Evolutionary conservation across 2,888 invertebrate species (phyloP).

Genomic region (Rhagophthalmus giganteus): DNA sequence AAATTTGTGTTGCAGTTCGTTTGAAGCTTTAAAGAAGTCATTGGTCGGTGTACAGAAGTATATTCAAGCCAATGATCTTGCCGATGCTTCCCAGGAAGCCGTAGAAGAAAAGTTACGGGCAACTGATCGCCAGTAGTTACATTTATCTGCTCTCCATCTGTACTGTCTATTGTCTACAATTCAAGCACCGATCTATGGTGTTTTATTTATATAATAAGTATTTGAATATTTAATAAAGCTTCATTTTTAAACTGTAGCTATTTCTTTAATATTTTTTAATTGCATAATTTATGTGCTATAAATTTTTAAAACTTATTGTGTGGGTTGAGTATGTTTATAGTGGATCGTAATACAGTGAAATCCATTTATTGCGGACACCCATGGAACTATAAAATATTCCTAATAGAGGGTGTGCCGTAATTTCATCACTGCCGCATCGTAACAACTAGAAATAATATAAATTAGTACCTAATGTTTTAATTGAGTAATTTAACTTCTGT

Average conservation of each 20-base stretch:
- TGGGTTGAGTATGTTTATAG: too few species aligned
- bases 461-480: too few species aligned
- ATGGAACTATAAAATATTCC: too few species aligned
- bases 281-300: constrained; percentile 1
- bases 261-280: constrained; percentile 28
- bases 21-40: constrained; percentile 96
- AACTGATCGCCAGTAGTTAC: constrained; percentile 84
- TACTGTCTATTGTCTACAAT: constrained; percentile 41
- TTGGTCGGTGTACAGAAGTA: constrained; percentile 96
- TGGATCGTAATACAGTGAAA: too few species aligned
- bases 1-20: constrained; percentile 84
- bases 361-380: too few species aligned
- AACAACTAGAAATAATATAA: too few species aligned
- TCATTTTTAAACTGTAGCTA: constrained; percentile 54
- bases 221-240: constrained; percentile 57
- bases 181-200: constrained; percentile 50
- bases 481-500: too few species aligned
- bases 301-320: too few species aligned
- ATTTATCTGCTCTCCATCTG: constrained; percentile 31
- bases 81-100: constrained; percentile 91
- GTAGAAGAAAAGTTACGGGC: constrained; percentile 93
- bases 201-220: constrained; percentile 57
- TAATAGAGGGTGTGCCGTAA: too few species aligned
- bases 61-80: constrained; percentile 94
- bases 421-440: too few species aligned